Evolutionary conservation across 2,113 vertebrate species (phyloP), one percentile per base, ranked within the genome.

Genomic region (Tympanuchus pallidicinctus): DNA sequence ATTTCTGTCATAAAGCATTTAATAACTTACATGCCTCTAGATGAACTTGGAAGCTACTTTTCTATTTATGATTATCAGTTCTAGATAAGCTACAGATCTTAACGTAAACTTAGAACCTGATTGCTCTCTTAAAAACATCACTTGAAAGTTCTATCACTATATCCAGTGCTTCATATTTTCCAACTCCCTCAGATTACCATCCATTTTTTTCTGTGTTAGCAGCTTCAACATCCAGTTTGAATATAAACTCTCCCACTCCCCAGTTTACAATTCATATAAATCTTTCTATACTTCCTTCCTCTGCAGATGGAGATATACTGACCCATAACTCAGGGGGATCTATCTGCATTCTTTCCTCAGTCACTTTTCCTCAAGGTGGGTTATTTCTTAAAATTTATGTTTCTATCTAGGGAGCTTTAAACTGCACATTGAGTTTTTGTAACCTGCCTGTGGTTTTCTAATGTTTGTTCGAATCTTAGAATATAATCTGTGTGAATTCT

Each of bases 371-470:
- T 85, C 47, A n/a, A 11, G 77, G 34, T 28, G 40, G 18, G 45
- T 80, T 86, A 56, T 93, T 89, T 77, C 36, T 94, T 91, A 66
- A 43, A 50, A 94, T 81, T 77, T 91, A 9, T 91, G 24, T 70
- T 95, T 91, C 90, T 90, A 32, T 56, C 76, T 8, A 36, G 72
- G 88, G 82, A 88, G 34, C 50, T 88, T 83, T 83, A 88, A 77
- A 91, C 47, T 71, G 21, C 40, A 66, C 10, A 40, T 88, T 30
- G 66, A 34, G 8, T 56, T 82, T 82, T 88, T 91, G 56, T 34
- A 22, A 15, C 88, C 34, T 85, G 13, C 92, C 38, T 63, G 3
- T 76, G 66, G 59, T 88, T 69, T 28, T 75, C 79, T 77, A 11
- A 47, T 87, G 59, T 76, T 93, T 90, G 56, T 77, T 86, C 24